Conservation (phyloP, 2,113 vertebrate genomes). For the Rhabdomys dilectus region DNA sequence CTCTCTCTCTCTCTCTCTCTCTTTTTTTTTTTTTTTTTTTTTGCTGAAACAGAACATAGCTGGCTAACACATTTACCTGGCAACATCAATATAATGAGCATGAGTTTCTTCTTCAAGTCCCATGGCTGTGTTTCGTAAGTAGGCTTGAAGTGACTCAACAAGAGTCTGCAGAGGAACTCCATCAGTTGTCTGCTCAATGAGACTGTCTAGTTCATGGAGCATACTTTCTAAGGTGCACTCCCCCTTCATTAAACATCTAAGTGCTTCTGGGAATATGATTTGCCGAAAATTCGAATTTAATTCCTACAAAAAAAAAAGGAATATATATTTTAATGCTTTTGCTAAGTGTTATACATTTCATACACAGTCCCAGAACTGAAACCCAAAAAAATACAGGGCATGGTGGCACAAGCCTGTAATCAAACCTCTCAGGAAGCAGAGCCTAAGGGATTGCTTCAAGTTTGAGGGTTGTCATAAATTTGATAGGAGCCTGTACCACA, state of each 20-base stretch:
- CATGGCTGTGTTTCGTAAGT: slow-evolving; percentile 91
- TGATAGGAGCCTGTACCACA: not conserved
- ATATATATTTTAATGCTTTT: slow-evolving; percentile 52
- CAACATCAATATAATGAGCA: slow-evolving; percentile 94
- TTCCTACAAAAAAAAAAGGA: slow-evolving; percentile 88
- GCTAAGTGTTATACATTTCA: slow-evolving; percentile 35
- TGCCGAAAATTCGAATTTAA: slow-evolving; percentile 98
- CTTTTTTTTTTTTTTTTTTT: not conserved
- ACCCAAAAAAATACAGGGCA: not conserved
- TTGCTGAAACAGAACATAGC: not conserved
- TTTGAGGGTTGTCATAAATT: not conserved
- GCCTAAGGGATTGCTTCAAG: not conserved
- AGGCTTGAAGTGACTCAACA: slow-evolving; percentile 93
- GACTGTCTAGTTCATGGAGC: slow-evolving; percentile 94
- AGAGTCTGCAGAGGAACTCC: slow-evolving; percentile 93
- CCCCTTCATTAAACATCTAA: slow-evolving; percentile 96
- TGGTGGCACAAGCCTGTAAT: not conserved
- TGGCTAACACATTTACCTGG: slow-evolving; percentile 88
- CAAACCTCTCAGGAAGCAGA: not conserved
- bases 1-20: too few relatives aligned
- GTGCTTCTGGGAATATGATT: slow-evolving; percentile 99
- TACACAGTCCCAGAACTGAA: slow-evolving; percentile 4
- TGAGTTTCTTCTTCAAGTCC: slow-evolving; percentile 94
- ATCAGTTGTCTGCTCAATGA: slow-evolving; percentile 97
- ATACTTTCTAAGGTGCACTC: slow-evolving; percentile 97